Evolutionary conservation across 2,888 invertebrate genomes (phyloP).

Genomic region (Cataglyphis albicans): DNA sequence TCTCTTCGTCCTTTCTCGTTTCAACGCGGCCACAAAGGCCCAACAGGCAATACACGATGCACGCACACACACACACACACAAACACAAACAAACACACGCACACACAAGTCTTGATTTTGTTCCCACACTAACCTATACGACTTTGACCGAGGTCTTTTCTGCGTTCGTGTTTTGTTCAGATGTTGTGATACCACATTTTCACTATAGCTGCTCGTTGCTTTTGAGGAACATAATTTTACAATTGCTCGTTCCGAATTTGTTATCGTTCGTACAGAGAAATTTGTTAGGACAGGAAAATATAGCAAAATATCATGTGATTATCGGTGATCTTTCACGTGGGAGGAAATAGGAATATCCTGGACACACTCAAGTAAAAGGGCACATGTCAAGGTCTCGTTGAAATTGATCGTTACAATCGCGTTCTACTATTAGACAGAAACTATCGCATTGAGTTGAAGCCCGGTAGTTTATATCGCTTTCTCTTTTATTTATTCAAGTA

Average conservation of each 20-base stretch:
- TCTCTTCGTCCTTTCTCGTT: conserved; percentile 66
- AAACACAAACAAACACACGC: conserved; percentile 75
- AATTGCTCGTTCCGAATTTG: background rate
- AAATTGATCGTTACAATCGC: conserved; percentile 8
- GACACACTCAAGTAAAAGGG: conserved; percentile 24
- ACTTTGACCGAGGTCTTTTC: conserved; percentile 16
- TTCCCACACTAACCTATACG: conserved; percentile 13
- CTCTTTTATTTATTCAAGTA: background rate
- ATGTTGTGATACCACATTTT: conserved; percentile 24
- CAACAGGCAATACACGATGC: conserved; percentile 74
- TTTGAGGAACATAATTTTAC: background rate
- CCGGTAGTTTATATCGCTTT: background rate
- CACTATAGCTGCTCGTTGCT: background rate
- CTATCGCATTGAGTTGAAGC: background rate
- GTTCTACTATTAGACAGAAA: conserved; percentile 18
- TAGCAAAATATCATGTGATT: background rate
- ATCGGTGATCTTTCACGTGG: conserved; percentile 3
- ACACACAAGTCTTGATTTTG: conserved; percentile 67
- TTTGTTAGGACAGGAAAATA: conserved; percentile 2
- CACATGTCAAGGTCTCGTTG: conserved; percentile 36
- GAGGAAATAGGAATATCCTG: conserved; percentile 38
- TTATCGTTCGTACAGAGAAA: conserved; percentile 13
- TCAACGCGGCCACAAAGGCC: conserved; percentile 73
- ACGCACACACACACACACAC: conserved; percentile 72
- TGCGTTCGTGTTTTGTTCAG: conserved; percentile 14